Percentiles rank a stretch among this genome's conserved stretches.
phyloP scores from a whole-genome alignment of 1,140 invertebrate genomes.

The Eupeodes corollae region DNA sequence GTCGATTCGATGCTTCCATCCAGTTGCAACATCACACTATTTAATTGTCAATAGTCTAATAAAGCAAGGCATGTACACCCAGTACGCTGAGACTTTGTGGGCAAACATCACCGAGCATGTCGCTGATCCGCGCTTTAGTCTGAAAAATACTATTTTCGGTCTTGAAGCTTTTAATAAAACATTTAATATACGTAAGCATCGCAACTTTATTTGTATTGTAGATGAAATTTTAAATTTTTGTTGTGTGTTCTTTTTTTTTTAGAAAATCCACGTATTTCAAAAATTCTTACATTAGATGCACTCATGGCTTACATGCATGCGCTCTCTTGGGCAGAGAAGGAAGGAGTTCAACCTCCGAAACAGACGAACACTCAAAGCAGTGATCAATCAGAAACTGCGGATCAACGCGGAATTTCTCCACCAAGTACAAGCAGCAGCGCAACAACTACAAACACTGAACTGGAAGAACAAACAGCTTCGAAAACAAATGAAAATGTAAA shows the following conservation, averaged over 20 bases:
- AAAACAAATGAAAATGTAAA: conserved; percentile 18
- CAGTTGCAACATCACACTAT: conserved; percentile 23
- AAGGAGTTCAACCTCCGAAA: conserved; percentile 18
- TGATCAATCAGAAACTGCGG: background rate
- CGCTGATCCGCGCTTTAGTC: conserved; percentile 25
- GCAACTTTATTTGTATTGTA: background rate
- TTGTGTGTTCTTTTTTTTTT: background rate
- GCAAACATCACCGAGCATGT: conserved; percentile 27
- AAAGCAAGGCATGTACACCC: conserved; percentile 37
- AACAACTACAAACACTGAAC: conserved; percentile 11
- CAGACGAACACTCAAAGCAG: background rate
- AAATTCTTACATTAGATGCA: conserved; percentile 29
- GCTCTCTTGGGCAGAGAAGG: conserved; percentile 28
- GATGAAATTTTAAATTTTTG: background rate
- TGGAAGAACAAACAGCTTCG: conserved; percentile 6
- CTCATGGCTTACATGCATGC: conserved; percentile 33
- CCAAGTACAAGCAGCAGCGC: conserved; percentile 4
- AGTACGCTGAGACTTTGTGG: conserved; percentile 31
- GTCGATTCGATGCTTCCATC: conserved; percentile 34
- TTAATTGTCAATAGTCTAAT: conserved; percentile 33
- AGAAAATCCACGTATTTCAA: conserved; percentile 26
- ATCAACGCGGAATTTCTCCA: conserved; percentile 11
- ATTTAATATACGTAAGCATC: conserved; percentile 19
- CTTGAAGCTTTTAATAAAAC: conserved; percentile 29
- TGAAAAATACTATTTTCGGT: conserved; percentile 27